Base-by-base conservation (phyloP, 2,888 invertebrate genomes). In the Pristionchus japonicus region DNA sequence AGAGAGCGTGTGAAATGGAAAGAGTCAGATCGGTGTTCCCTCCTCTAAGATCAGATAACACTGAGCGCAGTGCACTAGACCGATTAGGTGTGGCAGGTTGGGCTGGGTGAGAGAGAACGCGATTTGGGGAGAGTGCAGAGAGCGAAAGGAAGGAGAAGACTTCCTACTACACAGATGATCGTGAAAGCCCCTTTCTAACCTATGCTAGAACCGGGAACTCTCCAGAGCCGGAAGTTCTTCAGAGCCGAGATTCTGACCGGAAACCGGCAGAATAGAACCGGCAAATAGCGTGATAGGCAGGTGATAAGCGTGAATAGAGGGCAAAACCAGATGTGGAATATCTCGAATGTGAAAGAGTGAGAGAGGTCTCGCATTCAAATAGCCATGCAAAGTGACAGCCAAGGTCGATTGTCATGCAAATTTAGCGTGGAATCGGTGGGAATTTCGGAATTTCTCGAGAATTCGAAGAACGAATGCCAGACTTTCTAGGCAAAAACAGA, bases 1-100 rank as follows among this genome's bases (percentile, higher is more conserved):
- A 70, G 37, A 70, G 34, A 70, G 70, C 20, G 20, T 17, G 37
- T 1, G 20, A 70, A 70, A 20, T 17, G 70, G n/a, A 20, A 37
- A 70, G 70, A 70, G 70, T 34, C 70, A 43, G 43, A 43, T 43
- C 43, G 7, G 11, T 27, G 13, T 31, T 64, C 64, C 31, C 27
- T 64, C 20, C 64, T 27, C 64, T 31, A 13, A 31, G 31, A 67
- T 67, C 64, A 67, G 64, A 67, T 67, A 67, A 67, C 64, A 67
- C 34, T 9, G 34, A 27, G 23, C 61, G n/a, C n/a, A 27, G 15
- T 27, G 67, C 67, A 67, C 27, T 31, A 67, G 37, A 70, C 70
- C 70, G 70, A 70, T 70, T 70, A 70, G 70, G 70, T 70, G 70
- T 70, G 70, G 70, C 70, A 37, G 61, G 61, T 64, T 64, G 61